A percentile compares a stretch with the other conserved stretches of the same genome.
Evolutionary conservation across 2,888 invertebrate species (phyloP).

Genomic region (Mesorhabditis spiculigera): DNA sequence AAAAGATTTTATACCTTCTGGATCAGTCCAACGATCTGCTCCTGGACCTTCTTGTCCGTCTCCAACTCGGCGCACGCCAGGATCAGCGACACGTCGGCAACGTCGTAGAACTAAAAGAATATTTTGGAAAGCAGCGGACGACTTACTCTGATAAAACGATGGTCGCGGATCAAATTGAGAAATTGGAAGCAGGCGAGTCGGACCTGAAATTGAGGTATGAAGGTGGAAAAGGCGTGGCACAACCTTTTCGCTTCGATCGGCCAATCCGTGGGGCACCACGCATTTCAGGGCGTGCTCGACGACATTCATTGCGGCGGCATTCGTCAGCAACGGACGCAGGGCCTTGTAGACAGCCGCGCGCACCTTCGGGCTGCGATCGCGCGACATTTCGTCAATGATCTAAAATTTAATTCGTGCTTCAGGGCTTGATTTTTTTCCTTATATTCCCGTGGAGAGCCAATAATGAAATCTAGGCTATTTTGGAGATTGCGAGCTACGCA

Average conservation of each 20-base stretch:
- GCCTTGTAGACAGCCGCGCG: neutral
- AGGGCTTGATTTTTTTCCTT: no score
- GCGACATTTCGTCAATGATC: neutral
- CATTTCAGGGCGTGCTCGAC: neutral
- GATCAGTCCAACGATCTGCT: neutral
- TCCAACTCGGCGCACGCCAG: neutral
- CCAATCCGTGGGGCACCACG: neutral
- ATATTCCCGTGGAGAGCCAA: no score
- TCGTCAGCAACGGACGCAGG: neutral
- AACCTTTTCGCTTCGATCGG: neutral
- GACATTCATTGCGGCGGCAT: neutral
- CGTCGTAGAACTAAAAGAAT: neutral
- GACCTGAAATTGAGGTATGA: neutral
- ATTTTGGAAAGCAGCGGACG: neutral
- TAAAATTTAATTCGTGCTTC: no score
- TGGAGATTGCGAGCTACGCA: no score
- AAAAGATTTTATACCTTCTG: neutral
- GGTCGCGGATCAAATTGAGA: neutral
- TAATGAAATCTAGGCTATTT: no score
- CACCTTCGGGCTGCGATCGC: neutral
- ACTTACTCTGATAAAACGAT: constrained; percentile 5
- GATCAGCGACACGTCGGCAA: neutral
- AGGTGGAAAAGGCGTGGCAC: neutral
- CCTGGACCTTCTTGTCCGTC: neutral
- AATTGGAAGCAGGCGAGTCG: neutral